Evolutionary conservation across 2,113 vertebrate species (phyloP).

Genomic region (Notiomystis cincta): DNA sequence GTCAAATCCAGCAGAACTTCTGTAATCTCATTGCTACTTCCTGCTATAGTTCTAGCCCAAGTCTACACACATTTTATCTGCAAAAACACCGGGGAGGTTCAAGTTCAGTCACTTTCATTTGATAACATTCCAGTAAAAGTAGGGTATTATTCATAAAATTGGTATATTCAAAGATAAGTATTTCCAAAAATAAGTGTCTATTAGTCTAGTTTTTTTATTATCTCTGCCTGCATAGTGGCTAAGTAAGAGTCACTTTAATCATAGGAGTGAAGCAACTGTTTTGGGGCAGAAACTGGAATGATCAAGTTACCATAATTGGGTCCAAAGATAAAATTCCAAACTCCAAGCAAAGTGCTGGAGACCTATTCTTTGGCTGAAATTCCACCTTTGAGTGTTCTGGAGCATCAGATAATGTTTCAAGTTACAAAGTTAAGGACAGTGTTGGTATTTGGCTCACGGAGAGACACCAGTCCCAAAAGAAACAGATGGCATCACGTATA

Average conservation of each 20-base stretch:
- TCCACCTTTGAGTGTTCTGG: neutral
- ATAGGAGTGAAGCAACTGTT: neutral
- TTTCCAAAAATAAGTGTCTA: neutral
- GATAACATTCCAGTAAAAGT: neutral
- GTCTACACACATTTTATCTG: neutral
- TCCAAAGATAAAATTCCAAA: neutral
- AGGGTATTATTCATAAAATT: neutral
- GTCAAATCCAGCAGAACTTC: neutral
- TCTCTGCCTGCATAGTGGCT: neutral
- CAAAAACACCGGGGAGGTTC: neutral
- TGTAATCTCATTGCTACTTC: neutral
- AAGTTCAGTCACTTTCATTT: neutral
- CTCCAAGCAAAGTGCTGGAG: neutral
- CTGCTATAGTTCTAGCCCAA: neutral
- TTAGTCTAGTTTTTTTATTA: neutral
- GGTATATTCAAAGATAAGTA: neutral
- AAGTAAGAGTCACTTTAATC: neutral
- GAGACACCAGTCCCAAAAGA: neutral
- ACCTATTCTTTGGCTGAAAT: neutral
- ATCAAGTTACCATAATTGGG: neutral
- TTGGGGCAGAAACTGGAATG: neutral
- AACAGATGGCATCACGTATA: neutral
- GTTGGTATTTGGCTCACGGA: neutral
- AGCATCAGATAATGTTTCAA: neutral
- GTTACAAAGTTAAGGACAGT: neutral